Percentiles rank a stretch among this genome's conserved stretches.
These are phyloP conservation scores for Leptoclinus maculatus DNA, from an alignment of 2,797 vertebrate genomes.

Conservation along the genomic window DNA sequence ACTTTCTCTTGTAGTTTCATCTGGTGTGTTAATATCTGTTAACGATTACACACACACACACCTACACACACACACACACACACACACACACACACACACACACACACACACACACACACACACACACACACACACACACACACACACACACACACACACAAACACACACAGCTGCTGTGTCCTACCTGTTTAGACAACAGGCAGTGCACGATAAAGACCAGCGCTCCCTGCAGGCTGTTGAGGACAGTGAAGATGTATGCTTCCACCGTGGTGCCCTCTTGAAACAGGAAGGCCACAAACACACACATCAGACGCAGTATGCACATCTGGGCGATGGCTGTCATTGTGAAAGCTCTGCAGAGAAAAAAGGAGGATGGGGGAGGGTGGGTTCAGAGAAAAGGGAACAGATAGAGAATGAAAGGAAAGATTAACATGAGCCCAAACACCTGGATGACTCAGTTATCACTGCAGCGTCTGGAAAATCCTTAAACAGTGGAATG, in stretches of 20 bases:
- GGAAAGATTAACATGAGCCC: slow-evolving; percentile 10
- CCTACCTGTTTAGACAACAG: slow-evolving; percentile 89
- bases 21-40: not conserved
- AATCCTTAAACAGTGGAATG: slow-evolving; percentile 14
- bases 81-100: not conserved
- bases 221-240: slow-evolving; percentile 90
- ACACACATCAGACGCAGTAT: slow-evolving; percentile 90
- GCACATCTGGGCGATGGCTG: slow-evolving; percentile 88
- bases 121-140: not conserved
- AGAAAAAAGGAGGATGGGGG: not conserved
- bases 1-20: not conserved
- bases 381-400: not conserved
- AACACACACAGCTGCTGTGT: not conserved
- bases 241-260: slow-evolving; percentile 87
- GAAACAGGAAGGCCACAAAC: slow-evolving; percentile 89
- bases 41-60: not conserved
- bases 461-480: slow-evolving; percentile 7
- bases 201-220: slow-evolving; percentile 90
- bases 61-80: not conserved
- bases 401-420: slow-evolving; percentile 32
- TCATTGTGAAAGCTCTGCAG: slow-evolving; percentile 87
- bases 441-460: slow-evolving; percentile 24
- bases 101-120: too few relatives aligned
- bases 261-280: slow-evolving; percentile 28
- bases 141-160: not conserved